phyloP scores from a whole-genome alignment of 1,140 invertebrate species.

The Drosophila serrata region DNA sequence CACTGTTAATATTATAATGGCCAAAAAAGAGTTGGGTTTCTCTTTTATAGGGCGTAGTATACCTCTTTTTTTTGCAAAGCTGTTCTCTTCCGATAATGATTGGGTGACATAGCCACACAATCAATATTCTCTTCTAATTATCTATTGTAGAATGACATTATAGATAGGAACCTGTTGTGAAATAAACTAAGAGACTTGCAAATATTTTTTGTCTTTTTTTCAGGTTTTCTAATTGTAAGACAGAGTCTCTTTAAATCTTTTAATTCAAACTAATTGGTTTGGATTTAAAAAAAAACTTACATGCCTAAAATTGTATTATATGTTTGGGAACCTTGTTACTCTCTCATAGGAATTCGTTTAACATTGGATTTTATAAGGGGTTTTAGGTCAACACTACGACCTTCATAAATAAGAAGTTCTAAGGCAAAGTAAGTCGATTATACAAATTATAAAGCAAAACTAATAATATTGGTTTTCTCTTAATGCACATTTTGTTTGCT shows the following conservation, averaged over 20 bases:
- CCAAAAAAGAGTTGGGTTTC: neutral
- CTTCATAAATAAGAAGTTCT: neutral
- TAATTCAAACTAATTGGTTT: neutral
- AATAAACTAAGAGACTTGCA: neutral
- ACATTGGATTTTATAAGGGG: neutral
- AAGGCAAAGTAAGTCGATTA: too few relatives aligned
- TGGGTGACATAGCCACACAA: neutral
- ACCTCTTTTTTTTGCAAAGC: neutral
- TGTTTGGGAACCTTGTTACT: neutral
- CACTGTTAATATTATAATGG: constrained; percentile 6
- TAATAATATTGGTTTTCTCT: too few relatives aligned
- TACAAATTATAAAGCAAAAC: too few relatives aligned
- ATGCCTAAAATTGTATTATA: neutral
- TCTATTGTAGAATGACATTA: neutral
- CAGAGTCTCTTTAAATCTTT: too few relatives aligned
- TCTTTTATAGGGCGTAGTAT: neutral
- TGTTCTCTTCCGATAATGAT: constrained; percentile 1
- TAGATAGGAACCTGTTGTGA: neutral
- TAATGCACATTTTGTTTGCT: too few relatives aligned
- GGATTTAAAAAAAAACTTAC: neutral
- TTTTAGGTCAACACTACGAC: neutral
- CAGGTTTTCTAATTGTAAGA: neutral
- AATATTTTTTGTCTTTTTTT: neutral
- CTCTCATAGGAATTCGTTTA: neutral
- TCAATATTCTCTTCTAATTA: constrained; percentile 4